Evolutionary conservation across 2,888 invertebrate genomes (phyloP), one percentile per base, ranked within the genome.

Genomic region (Petrophora chlorosata): DNA sequence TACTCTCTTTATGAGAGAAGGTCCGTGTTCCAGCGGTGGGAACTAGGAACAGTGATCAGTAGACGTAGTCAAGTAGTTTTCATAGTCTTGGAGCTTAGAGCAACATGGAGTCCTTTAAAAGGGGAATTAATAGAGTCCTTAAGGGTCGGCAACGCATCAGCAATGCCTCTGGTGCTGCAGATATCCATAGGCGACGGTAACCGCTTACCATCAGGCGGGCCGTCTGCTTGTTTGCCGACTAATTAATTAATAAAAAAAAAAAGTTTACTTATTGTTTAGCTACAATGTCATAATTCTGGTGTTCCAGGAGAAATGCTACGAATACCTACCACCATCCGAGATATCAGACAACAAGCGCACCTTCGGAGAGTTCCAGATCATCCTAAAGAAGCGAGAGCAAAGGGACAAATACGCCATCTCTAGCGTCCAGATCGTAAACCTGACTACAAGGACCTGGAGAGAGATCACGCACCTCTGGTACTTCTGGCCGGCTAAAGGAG

Each of bases 381-480:
- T 96, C 2, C 87, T 98, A 38, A 97, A 97, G 86, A 96, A 95
- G 73, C 93, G 97, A 5, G 98, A 98, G 75, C 95, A 97, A 56
- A 94, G 95, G 67, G 97, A 97, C 73, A 97, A 97, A 81, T 98
- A 97, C 79, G 96, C 97, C 34, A 94, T 97, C 45, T 97, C 97
- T 14, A 94, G 93, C 62, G 90, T 98, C 10, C 95, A 96, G 76
- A 87, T 98, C 1, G 96, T 96, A 90, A 95, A 96, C 79, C 88
- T 95, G 81, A 92, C 94, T 58, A 95, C 95, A 32, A 95, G 96
- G 77, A 94, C 95, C 53, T 95, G 95, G 92, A 88, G 98, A 29
- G 97, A 98, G 79, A 92, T 98, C 42, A 96, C 94, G 0, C 98
- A 98, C 73, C 93, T 97, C 70, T 98, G 98, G 98, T 97, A 97